phyloP scores from a whole-genome alignment of 2,113 vertebrate species.

The Numida meleagris region DNA sequence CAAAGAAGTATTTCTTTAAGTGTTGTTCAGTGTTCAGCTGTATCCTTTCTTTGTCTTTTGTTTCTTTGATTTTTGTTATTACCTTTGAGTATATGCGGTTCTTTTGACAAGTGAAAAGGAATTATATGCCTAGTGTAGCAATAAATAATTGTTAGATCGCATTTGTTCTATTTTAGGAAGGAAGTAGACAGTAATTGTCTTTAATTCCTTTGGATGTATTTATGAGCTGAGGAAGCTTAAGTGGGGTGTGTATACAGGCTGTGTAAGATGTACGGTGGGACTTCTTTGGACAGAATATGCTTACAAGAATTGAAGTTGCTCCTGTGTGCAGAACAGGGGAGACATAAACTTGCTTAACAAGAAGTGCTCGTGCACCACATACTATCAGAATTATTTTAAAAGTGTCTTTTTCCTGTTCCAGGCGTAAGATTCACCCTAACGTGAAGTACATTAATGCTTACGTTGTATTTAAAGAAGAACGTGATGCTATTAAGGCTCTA shows the following conservation, averaged over 20 bases:
- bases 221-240: not conserved
- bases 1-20: not conserved
- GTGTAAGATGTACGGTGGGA: not conserved
- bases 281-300: not conserved
- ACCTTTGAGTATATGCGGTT: not conserved
- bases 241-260: not conserved
- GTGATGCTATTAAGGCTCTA: slow-evolving; percentile 79
- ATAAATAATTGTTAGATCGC: not conserved
- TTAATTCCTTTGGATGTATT: not conserved
- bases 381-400: not conserved
- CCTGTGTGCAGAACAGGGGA: not conserved
- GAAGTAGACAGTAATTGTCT: not conserved
- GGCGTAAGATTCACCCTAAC: slow-evolving; percentile 87
- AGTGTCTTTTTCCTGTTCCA: slow-evolving; percentile 16
- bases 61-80: not conserved
- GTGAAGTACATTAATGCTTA: slow-evolving; percentile 91
- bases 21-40: not conserved
- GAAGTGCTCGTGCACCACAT: not conserved
- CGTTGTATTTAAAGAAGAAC: slow-evolving; percentile 88
- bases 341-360: not conserved
- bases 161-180: not conserved
- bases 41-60: not conserved
- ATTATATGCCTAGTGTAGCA: not conserved
- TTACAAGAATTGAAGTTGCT: not conserved
- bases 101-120: not conserved